These are phyloP conservation scores for Achlya flavicornis DNA, from an alignment of 2,888 invertebrate genomes.

Conservation along the genomic window DNA sequence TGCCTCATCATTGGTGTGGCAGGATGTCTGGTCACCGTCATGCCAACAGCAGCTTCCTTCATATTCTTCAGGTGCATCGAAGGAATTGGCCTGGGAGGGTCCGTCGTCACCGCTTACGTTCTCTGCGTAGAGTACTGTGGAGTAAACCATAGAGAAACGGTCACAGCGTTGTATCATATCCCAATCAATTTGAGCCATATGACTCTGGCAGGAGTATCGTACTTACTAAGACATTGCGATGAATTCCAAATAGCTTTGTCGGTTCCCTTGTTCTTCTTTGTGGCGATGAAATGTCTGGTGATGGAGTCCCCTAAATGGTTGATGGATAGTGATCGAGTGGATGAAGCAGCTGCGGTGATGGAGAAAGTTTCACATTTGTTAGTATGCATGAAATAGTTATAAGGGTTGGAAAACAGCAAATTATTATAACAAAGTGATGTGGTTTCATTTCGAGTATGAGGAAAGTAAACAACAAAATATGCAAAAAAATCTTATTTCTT, in stretches of 20 bases:
- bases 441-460: no score
- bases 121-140: slow-evolving; percentile 65
- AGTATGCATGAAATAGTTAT: slow-evolving; percentile 33
- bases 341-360: slow-evolving; percentile 53
- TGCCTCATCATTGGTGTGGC: slow-evolving; percentile 46
- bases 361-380: slow-evolving; percentile 59
- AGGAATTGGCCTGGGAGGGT: slow-evolving; percentile 64
- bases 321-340: slow-evolving; percentile 54
- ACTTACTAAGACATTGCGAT: slow-evolving; percentile 59
- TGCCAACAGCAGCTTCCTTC: slow-evolving; percentile 52
- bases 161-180: slow-evolving; percentile 62
- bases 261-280: slow-evolving; percentile 56
- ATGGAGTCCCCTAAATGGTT: slow-evolving; percentile 73
- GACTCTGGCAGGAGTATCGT: slow-evolving; percentile 59
- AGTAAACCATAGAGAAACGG: slow-evolving; percentile 52
- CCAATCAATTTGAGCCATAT: slow-evolving; percentile 66
- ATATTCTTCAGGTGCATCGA: slow-evolving; percentile 61
- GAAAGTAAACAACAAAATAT: no score
- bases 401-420: no score
- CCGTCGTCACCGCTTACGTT: slow-evolving; percentile 65
- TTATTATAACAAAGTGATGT: no score
- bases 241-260: slow-evolving; percentile 61
- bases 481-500: no score
- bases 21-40: slow-evolving; percentile 53
- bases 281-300: slow-evolving; percentile 43